A percentile compares a stretch with the other conserved stretches of the same genome.
Evolutionary conservation across 2,888 invertebrate species (phyloP).

Genomic region (Drosophila parthenogenetica): DNA sequence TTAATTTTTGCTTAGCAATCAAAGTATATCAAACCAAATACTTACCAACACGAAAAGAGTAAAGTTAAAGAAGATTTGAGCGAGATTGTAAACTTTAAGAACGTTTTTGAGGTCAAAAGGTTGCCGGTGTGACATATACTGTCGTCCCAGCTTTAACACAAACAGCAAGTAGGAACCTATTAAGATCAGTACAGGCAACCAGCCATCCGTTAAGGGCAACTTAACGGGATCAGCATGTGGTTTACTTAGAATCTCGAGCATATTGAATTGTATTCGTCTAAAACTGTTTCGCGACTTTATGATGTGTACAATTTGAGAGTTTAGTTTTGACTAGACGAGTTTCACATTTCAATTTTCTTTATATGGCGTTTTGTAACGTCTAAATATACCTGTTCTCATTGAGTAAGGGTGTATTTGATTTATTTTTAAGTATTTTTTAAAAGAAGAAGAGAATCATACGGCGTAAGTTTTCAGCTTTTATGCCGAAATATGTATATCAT

Average conservation of each 20-base stretch:
- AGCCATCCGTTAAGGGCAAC: constrained; percentile 88
- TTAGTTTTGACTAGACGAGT: constrained; percentile 11
- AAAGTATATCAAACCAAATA: background rate
- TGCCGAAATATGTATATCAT: too few species aligned
- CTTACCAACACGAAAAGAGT: constrained; percentile 83
- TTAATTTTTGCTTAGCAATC: background rate
- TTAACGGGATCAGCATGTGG: constrained; percentile 50
- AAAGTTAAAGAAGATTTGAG: constrained; percentile 93
- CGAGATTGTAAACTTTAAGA: constrained; percentile 92
- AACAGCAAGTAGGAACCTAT: constrained; percentile 89
- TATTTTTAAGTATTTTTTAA: too few species aligned
- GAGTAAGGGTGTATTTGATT: background rate
- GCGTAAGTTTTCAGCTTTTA: too few species aligned
- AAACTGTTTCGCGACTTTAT: background rate
- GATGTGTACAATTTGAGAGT: background rate
- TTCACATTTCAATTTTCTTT: background rate
- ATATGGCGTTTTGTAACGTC: background rate
- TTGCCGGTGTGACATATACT: constrained; percentile 90
- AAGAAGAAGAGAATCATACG: too few species aligned
- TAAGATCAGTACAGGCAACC: constrained; percentile 88
- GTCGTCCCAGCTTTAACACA: constrained; percentile 90
- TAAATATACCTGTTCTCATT: background rate
- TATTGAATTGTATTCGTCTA: constrained; percentile 5
- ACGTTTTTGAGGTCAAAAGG: constrained; percentile 90
- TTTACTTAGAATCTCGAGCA: constrained; percentile 41